Percentiles rank a stretch among this genome's conserved stretches.
Evolutionary conservation across 2,888 invertebrate genomes (phyloP).

Genomic region (Petrolisthes manimaculis): DNA sequence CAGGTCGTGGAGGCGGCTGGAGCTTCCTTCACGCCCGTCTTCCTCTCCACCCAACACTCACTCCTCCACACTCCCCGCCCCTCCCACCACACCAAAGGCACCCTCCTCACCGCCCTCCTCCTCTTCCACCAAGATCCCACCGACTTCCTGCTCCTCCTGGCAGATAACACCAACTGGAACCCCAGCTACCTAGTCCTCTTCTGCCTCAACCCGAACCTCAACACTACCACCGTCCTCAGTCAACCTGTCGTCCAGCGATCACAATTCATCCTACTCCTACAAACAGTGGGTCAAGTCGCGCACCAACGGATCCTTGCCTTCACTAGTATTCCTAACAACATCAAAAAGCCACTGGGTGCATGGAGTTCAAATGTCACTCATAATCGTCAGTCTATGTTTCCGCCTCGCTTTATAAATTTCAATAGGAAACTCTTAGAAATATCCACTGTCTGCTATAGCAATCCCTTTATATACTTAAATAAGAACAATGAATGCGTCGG

Average conservation of each 20-base stretch:
- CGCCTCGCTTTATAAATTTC: neutral
- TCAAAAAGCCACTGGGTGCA: neutral
- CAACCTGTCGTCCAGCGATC: conserved; percentile 7
- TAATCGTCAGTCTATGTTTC: neutral
- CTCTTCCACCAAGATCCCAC: neutral
- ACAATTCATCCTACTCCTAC: neutral
- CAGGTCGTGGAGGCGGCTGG: neutral
- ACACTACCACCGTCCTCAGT: neutral
- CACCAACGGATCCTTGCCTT: neutral
- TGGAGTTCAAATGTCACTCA: neutral
- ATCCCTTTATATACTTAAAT: neutral
- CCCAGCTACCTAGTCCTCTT: neutral
- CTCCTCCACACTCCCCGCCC: neutral
- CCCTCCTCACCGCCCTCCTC: neutral
- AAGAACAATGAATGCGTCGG: neutral
- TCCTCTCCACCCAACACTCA: neutral
- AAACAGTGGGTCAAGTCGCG: neutral
- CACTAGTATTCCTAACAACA: neutral
- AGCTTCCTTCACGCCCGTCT: neutral
- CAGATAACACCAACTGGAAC: neutral
- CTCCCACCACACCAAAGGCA: neutral
- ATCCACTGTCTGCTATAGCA: neutral
- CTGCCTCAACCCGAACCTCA: neutral
- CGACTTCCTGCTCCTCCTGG: neutral
- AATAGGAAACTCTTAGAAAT: neutral